A percentile compares a stretch with the other conserved stretches of the same genome.
phyloP scores from a whole-genome alignment of 1,140 invertebrate species.

The Matsumurasca onukii region DNA sequence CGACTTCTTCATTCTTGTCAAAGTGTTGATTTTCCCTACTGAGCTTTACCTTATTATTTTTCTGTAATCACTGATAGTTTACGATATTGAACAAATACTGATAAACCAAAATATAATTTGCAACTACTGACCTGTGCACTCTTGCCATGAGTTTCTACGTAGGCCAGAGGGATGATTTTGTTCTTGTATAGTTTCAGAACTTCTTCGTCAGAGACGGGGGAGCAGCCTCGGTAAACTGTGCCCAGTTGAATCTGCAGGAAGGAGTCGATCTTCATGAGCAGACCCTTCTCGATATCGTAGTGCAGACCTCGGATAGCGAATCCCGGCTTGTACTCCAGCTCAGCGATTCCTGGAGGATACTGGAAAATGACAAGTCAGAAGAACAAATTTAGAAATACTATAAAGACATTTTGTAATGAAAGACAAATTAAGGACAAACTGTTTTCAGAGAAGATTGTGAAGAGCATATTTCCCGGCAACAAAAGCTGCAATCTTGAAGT shows the following conservation, averaged over 20 bases:
- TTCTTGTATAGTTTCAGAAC: slow-evolving; percentile 86
- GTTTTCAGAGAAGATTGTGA: no score
- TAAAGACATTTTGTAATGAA: no score
- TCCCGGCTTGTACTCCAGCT: slow-evolving; percentile 81
- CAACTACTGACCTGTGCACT: slow-evolving; percentile 39
- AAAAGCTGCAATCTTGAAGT: no score
- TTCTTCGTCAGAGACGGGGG: slow-evolving; percentile 79
- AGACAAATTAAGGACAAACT: no score
- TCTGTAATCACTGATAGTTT: no score
- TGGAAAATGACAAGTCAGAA: slow-evolving; percentile 52
- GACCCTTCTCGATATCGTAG: slow-evolving; percentile 94
- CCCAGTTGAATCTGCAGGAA: slow-evolving; percentile 96
- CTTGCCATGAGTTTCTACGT: slow-evolving; percentile 60
- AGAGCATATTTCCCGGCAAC: no score
- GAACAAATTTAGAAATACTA: no score
- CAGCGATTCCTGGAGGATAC: slow-evolving; percentile 86
- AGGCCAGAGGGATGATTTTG: slow-evolving; percentile 77
- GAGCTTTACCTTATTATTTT: no score
- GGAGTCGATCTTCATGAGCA: slow-evolving; percentile 94
- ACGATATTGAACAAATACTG: no score
- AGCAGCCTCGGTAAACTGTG: slow-evolving; percentile 87
- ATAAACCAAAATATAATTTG: no score
- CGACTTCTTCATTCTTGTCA: no score
- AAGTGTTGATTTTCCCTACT: no score
- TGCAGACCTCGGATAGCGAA: slow-evolving; percentile 94